Evolutionary conservation across 37 sponge, comb jelly and placozoan species (phyloP), one percentile per base, ranked within the genome.

Genomic region (Crambe crambe): DNA sequence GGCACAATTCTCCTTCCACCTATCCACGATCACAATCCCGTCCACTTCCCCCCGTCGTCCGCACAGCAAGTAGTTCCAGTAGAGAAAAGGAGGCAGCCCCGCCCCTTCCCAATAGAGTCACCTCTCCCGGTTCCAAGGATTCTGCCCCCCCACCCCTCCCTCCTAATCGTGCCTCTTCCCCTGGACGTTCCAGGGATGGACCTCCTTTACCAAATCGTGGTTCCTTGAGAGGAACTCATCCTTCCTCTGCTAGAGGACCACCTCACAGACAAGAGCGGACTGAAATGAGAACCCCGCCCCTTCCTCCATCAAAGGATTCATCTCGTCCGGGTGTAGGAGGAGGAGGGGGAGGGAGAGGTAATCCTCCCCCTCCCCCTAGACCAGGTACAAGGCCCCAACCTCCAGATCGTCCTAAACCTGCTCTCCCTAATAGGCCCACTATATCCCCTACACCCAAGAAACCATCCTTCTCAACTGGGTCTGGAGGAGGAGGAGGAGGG

Each of bases 161-260:
- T 20, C 63, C 72, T 22, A 85, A 72, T 31, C 35, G 72, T n/a
- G 61, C 85, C 2, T 21, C 61, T 18, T 68, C 77, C 20, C 85
- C 78, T 37, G 22, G 27, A 2, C 6, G 8, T 8, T 21, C 27
- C 8, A 72, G 54, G n/a, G 64, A 62, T 8, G 44, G 44, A 1
- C 74, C 74, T 54, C 74, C 74, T 35, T 32, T 73, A 1, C 74
- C 74, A 1, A 2, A 12, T 2, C 47, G 74, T 12, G 74, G 56
- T 18, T 51, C 74, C 15, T 26, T 54, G 20, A 38, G 74, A 31
- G 9, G 37, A 2, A 3, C 23, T 15, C 35, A 21, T 40, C 70
- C n/a, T 18, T 22, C 22, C 22, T 44, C 36, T 26, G 44, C 44
- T 23, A 12, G 4, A 26, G 59, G 59, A 58, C 22, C 42, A 71